Conservation (phyloP, 2,113 vertebrate species). For the Ptychochromis oligacanthus region DNA sequence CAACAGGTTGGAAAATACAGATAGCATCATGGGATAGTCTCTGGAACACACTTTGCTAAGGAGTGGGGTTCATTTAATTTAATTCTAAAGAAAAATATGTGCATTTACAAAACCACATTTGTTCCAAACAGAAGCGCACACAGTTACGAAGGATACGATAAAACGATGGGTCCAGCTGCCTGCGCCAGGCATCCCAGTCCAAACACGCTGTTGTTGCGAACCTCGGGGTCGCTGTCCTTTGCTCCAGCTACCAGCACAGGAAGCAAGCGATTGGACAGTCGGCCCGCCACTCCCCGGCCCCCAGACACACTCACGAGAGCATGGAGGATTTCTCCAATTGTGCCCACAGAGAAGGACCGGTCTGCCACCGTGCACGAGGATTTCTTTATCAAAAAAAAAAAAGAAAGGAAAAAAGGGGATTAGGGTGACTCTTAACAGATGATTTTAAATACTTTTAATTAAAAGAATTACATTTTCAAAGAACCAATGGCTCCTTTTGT, state of each 20-base stretch:
- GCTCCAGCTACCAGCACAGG: slow-evolving; percentile 80
- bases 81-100: neutral
- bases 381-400: slow-evolving; percentile 82
- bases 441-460: neutral
- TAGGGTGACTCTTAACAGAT: neutral
- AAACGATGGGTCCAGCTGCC: slow-evolving; percentile 79
- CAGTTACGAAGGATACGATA: slow-evolving; percentile 77
- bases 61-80: slow-evolving; percentile 11
- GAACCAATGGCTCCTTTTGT: neutral
- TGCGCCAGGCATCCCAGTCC: slow-evolving; percentile 87
- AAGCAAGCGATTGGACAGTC: slow-evolving; percentile 84
- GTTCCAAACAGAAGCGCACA: neutral
- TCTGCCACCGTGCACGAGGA: slow-evolving; percentile 84
- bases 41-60: slow-evolving; percentile 70
- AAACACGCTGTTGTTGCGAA: slow-evolving; percentile 89
- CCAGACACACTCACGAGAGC: slow-evolving; percentile 72
- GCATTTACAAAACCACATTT: neutral
- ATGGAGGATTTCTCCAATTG: slow-evolving; percentile 83
- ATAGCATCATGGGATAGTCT: slow-evolving; percentile 85
- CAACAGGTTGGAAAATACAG: slow-evolving; percentile 84
- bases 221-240: slow-evolving; percentile 83
- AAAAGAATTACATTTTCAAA: neutral
- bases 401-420: neutral
- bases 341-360: slow-evolving; percentile 88
- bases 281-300: slow-evolving; percentile 68